phyloP scores from a whole-genome alignment of 1,140 invertebrate genomes.

The Ceratina japonica region DNA sequence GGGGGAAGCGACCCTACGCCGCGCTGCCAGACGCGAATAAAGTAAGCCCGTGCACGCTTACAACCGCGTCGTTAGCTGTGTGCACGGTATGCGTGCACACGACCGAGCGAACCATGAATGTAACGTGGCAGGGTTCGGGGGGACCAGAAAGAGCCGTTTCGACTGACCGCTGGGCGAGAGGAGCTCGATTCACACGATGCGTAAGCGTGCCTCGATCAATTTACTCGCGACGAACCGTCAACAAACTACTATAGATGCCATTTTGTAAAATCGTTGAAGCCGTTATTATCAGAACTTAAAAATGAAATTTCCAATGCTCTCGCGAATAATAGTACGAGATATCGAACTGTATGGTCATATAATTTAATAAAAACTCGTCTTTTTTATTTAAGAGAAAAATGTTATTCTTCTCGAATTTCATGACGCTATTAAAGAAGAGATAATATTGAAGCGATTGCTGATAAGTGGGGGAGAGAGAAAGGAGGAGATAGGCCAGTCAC shows the following conservation, averaged over 20 bases:
- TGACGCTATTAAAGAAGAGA: too few relatives aligned
- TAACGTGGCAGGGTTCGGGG: conserved; percentile 37
- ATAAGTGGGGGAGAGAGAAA: conserved; percentile 3
- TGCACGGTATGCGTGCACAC: background rate
- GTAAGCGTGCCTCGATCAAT: conserved; percentile 3
- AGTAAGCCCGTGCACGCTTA: background rate
- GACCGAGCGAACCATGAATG: conserved; percentile 28
- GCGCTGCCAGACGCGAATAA: conserved; percentile 14
- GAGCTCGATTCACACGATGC: conserved; percentile 9
- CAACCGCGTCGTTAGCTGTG: background rate
- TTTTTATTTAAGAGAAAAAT: too few relatives aligned
- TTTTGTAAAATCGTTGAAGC: too few relatives aligned
- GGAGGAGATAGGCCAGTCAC: background rate
- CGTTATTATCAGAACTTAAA: too few relatives aligned
- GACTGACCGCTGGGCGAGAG: background rate
- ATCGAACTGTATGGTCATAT: too few relatives aligned
- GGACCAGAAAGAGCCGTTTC: conserved; percentile 31
- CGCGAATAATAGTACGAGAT: too few relatives aligned
- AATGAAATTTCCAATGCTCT: too few relatives aligned
- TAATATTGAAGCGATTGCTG: background rate
- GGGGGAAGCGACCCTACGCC: conserved; percentile 51
- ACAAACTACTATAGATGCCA: background rate
- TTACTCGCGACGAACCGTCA: conserved; percentile 3
- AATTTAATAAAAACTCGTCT: too few relatives aligned
- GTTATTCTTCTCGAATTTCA: too few relatives aligned